phyloP scores from a whole-genome alignment of 2,113 vertebrate genomes.

The Scopus umbretta region DNA sequence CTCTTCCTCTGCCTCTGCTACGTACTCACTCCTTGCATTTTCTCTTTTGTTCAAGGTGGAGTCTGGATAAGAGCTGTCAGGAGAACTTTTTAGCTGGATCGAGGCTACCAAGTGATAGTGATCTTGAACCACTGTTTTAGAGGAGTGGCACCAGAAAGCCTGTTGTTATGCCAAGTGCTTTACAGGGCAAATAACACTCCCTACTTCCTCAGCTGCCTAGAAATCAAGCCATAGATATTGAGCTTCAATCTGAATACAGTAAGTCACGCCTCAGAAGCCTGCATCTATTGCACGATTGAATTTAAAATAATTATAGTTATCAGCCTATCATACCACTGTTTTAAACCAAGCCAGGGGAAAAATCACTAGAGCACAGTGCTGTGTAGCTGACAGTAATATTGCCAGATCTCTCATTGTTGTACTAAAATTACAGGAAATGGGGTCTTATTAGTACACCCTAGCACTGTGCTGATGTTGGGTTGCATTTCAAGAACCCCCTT shows the following conservation, averaged over 20 bases:
- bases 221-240: not conserved
- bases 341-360: not conserved
- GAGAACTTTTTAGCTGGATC: not conserved
- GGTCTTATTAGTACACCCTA: not conserved
- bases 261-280: not conserved
- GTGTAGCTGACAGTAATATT: not conserved
- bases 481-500: not conserved
- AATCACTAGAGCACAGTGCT: not conserved
- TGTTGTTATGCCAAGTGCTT: not conserved
- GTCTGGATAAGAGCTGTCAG: not conserved
- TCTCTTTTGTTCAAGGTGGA: not conserved
- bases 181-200: not conserved
- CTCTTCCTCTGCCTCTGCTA: not conserved
- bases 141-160: not conserved
- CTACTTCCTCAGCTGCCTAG: not conserved
- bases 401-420: not conserved
- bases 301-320: not conserved
- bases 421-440: not conserved
- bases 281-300: not conserved
- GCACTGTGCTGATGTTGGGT: not conserved
- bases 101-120: not conserved
- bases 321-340: not conserved
- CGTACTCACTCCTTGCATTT: not conserved
- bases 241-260: not conserved
- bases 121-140: not conserved